Evolutionary conservation across 2,113 vertebrate species (phyloP), one percentile per base, ranked within the genome.

Genomic region (Cyprinodon brontotheroides): DNA sequence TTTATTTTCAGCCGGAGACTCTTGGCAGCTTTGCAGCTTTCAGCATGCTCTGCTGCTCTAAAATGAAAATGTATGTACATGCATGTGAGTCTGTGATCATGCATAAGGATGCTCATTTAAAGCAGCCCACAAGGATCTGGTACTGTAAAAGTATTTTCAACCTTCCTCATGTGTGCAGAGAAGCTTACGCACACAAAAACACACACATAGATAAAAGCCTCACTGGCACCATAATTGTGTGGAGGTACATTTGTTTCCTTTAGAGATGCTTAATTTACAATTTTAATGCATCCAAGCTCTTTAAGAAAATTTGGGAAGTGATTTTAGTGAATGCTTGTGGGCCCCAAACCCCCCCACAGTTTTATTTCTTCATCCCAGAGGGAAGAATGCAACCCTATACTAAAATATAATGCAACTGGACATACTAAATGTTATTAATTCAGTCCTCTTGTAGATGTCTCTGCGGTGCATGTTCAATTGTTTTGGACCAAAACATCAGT

Each of bases 191-290:
- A 29, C 45, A 12, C 20, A 20, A 8, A 39, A 29, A 57, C 36
- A 50, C n/a, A 22, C 22, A 61, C 62, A 38, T 70, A 38, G 60
- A 67, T 59, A 79, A 81, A n/a, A 79, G 72, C 64, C 62, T 66
- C 76, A 63, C 37, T 0, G 8, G 63, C 72, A 72, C 60, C 9
- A 9, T 79, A 78, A 74, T 75, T 87, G 74, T 77, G 80, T 62
- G 64, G 60, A 15, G 40, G 22, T 65, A 89, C 65, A 68, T 79
- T 80, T 67, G 83, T 84, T 88, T 83, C 91, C 85, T 77, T 77
- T 72, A 77, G 40, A 86, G 76, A 78, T 73, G 82, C 74, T 85
- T 86, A 73, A 91, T 91, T 91, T 90, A 80, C 91, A 92, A 81
- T 87, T 88, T 85, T 86, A 89, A 87, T 88, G 84, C 65, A 70